These are phyloP conservation scores for Glomeris maerens DNA, from an alignment of 1,140 invertebrate genomes.

Conservation along the genomic window DNA sequence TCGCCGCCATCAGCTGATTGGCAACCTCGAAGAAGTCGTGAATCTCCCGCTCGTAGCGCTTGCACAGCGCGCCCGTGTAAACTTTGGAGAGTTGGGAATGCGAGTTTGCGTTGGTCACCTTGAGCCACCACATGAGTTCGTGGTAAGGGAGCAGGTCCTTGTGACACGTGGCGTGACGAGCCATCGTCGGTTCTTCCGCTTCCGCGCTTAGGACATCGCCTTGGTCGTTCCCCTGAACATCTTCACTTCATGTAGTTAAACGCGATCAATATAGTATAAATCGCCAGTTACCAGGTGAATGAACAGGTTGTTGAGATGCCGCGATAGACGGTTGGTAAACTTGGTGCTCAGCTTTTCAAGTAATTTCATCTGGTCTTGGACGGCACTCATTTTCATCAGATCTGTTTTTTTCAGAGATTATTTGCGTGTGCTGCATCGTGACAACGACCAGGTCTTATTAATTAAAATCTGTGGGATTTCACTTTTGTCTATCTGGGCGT, in stretches of 20 bases:
- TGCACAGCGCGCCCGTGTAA: slow-evolving; percentile 60
- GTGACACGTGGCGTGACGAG: slow-evolving; percentile 62
- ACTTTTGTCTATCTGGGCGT: slow-evolving; percentile 41
- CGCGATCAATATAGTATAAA: no score
- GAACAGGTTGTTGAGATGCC: slow-evolving; percentile 84
- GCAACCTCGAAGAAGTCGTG: slow-evolving; percentile 63
- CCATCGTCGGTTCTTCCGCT: slow-evolving; percentile 50
- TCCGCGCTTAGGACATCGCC: slow-evolving; percentile 40
- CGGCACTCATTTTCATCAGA: slow-evolving; percentile 54
- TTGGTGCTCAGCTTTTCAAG: slow-evolving; percentile 69
- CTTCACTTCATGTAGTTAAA: not conserved
- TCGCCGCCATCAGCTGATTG: slow-evolving; percentile 29
- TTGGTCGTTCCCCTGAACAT: slow-evolving; percentile 46
- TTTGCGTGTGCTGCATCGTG: no score
- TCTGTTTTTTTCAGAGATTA: no score
- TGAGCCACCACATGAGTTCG: slow-evolving; percentile 79
- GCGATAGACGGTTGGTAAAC: slow-evolving; percentile 64
- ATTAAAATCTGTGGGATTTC: no score
- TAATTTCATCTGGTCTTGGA: slow-evolving; percentile 72
- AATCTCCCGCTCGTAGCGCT: slow-evolving; percentile 72
- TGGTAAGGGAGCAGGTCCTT: slow-evolving; percentile 66
- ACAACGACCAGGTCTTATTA: no score
- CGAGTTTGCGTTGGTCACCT: slow-evolving; percentile 64
- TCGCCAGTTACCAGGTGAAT: slow-evolving; percentile 63
- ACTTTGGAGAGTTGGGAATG: slow-evolving; percentile 64